phyloP scores from a whole-genome alignment of 2,888 invertebrate genomes.

The Cepaea hortensis region DNA sequence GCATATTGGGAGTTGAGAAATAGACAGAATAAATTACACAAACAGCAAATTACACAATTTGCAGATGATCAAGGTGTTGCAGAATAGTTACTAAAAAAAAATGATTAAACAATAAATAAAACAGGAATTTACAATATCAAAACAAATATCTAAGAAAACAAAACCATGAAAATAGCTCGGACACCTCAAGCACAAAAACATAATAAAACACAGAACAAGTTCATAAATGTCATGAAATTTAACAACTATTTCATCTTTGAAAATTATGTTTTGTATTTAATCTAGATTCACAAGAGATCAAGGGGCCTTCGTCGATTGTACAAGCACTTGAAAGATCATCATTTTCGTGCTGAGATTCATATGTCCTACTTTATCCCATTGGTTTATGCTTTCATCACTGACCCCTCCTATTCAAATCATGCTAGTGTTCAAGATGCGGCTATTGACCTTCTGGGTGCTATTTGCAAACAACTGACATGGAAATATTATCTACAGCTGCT shows the following conservation, averaged over 20 bases:
- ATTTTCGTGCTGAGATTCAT: slow-evolving; percentile 79
- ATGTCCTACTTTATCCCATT: slow-evolving; percentile 91
- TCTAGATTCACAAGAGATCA: slow-evolving; percentile 90
- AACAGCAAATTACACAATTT: too few relatives aligned
- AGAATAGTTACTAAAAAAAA: too few relatives aligned
- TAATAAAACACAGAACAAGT: too few relatives aligned
- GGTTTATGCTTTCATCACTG: slow-evolving; percentile 86
- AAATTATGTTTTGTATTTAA: slow-evolving; percentile 57
- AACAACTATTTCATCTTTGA: neutral
- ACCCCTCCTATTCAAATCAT: slow-evolving; percentile 85
- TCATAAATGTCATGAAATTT: too few relatives aligned
- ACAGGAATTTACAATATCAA: too few relatives aligned
- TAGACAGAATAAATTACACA: too few relatives aligned
- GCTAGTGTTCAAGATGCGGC: slow-evolving; percentile 82
- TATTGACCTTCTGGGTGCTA: slow-evolving; percentile 86
- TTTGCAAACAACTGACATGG: slow-evolving; percentile 90
- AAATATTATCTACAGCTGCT: slow-evolving; percentile 89
- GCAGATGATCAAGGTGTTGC: too few relatives aligned
- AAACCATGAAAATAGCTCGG: too few relatives aligned
- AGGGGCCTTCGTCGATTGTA: slow-evolving; percentile 85
- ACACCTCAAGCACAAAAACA: too few relatives aligned
- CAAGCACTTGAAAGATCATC: slow-evolving; percentile 69
- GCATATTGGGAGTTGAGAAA: too few relatives aligned
- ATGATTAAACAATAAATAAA: too few relatives aligned
- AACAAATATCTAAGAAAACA: too few relatives aligned